Evolutionary conservation across 2,888 invertebrate genomes (phyloP).

Genomic region (Hyposoter didymator): DNA sequence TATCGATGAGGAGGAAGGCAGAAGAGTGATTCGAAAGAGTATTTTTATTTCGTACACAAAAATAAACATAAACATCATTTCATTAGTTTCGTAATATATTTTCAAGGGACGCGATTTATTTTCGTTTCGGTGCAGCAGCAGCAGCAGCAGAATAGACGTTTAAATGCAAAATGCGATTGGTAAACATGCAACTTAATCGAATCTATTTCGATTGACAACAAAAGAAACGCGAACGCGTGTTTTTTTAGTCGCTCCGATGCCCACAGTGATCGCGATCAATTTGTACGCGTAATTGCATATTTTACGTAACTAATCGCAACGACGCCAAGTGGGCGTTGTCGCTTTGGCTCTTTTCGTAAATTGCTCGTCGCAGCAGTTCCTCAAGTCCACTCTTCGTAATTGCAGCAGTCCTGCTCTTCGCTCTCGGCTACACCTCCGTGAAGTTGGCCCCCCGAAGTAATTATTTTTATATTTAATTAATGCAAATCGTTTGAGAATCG

Average conservation of each 20-base stretch:
- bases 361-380: conserved; percentile 5
- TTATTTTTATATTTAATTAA: too few species aligned
- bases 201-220: conserved; percentile 25
- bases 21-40: neutral
- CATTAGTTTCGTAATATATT: conserved; percentile 13
- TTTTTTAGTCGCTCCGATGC: conserved; percentile 53
- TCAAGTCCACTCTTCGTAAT: conserved; percentile 20
- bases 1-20: conserved; percentile 10
- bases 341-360: conserved; percentile 56
- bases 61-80: neutral
- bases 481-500: too few species aligned
- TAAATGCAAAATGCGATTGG: neutral
- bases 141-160: conserved; percentile 2
- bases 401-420: neutral
- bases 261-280: conserved; percentile 58
- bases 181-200: neutral
- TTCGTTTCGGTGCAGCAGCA: too few species aligned
- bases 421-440: too few species aligned
- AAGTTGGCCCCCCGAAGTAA: too few species aligned
- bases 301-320: conserved; percentile 61
- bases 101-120: neutral
- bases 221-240: neutral
- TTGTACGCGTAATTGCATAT: conserved; percentile 66
- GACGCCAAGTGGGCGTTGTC: conserved; percentile 59
- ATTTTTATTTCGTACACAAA: conserved; percentile 9